phyloP scores from a whole-genome alignment of 2,113 vertebrate species.

The Mixornis gularis region DNA sequence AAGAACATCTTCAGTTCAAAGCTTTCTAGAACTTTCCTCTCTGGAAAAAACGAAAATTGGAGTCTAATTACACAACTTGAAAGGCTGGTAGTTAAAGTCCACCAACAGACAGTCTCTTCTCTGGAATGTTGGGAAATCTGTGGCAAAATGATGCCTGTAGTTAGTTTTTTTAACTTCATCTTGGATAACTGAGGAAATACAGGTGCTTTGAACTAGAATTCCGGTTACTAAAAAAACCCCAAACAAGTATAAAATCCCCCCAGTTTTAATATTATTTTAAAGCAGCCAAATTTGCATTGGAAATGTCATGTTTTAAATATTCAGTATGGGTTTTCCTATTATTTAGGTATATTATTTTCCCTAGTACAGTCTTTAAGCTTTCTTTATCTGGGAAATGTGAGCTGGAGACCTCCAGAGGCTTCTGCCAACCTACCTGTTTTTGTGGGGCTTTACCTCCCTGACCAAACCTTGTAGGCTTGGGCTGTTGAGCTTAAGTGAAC shows the following conservation, averaged over 20 bases:
- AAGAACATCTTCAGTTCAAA: background rate
- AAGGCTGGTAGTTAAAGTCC: background rate
- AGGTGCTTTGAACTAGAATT: background rate
- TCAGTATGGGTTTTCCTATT: accelerated
- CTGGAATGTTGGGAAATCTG: background rate
- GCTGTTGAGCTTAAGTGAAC: background rate
- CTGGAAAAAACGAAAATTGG: background rate
- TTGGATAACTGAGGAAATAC: background rate
- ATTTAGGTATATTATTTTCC: background rate
- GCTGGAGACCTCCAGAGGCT: background rate
- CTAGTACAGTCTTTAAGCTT: background rate
- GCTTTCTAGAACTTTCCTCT: background rate
- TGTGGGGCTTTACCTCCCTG: background rate
- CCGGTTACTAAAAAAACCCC: accelerated
- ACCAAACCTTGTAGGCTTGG: background rate
- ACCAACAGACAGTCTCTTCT: background rate
- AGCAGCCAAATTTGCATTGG: background rate
- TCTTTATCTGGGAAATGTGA: background rate
- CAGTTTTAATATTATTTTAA: background rate
- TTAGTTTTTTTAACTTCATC: background rate
- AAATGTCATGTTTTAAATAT: background rate
- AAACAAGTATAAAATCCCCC: background rate
- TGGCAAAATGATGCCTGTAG: background rate
- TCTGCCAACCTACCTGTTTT: background rate
- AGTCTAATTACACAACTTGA: background rate